Percentiles rank a stretch among this genome's conserved stretches.
Conservation (phyloP, 2,113 vertebrate genomes). For the Cairina moschata region DNA sequence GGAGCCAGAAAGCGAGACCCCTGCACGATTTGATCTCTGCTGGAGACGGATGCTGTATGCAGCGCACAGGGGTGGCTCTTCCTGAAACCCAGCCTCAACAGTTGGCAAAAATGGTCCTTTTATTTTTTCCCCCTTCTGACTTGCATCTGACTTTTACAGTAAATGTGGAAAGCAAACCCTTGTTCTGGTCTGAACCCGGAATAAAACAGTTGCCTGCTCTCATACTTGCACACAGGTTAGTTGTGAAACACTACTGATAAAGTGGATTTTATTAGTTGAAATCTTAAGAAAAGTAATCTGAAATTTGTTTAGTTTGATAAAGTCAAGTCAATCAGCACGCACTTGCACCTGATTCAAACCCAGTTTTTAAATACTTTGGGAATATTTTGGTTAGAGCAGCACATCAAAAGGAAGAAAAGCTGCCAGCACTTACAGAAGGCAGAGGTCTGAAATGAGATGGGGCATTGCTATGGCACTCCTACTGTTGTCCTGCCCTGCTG, state of each 20-base stretch:
- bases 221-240: neutral
- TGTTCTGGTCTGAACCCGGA: neutral
- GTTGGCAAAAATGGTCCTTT: neutral
- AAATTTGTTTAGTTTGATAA: neutral
- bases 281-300: neutral
- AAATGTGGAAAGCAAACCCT: neutral
- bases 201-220: neutral
- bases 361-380: neutral
- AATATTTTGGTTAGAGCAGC: neutral
- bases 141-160: neutral
- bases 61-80: neutral
- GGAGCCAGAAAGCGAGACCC: neutral
- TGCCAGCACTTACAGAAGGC: neutral
- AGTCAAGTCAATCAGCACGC: neutral
- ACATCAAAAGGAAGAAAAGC: neutral
- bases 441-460: neutral
- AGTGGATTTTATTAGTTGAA: neutral
- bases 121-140: neutral
- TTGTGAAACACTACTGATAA: neutral
- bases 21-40: rapidly evolving
- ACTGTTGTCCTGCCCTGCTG: rapidly evolving
- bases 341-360: neutral
- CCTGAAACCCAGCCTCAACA: neutral
- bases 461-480: rapidly evolving
- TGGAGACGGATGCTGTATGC: neutral